phyloP scores from a whole-genome alignment of 1,140 invertebrate genomes.

The Lutraria rhynchaena region DNA sequence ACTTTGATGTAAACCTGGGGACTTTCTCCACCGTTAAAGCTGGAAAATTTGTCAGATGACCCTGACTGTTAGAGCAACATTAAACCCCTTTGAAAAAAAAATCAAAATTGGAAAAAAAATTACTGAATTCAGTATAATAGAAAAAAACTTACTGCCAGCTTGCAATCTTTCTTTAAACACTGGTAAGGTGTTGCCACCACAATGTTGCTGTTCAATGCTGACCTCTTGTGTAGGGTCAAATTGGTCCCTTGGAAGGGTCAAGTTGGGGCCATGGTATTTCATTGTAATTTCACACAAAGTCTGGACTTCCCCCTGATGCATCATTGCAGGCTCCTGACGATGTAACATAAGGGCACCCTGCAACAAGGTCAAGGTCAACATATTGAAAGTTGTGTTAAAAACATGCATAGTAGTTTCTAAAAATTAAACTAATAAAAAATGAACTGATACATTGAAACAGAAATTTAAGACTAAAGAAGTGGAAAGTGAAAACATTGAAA shows the following conservation, averaged over 20 bases:
- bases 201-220: constrained; percentile 81
- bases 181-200: constrained; percentile 82
- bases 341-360: constrained; percentile 67
- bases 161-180: constrained; percentile 79
- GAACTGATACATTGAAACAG: no score
- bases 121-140: background rate
- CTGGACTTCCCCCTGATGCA: constrained; percentile 73
- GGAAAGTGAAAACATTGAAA: no score
- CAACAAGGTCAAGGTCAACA: constrained; percentile 1
- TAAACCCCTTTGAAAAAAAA: no score
- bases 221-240: constrained; percentile 78
- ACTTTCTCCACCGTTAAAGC: no score
- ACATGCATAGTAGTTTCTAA: no score
- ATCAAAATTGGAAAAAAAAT: no score
- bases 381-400: no score
- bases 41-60: no score
- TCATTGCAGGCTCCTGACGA: constrained; percentile 72
- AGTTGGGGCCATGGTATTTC: constrained; percentile 78
- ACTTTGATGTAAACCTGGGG: no score
- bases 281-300: constrained; percentile 78
- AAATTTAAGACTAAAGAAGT: no score
- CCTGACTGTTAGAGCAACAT: no score
- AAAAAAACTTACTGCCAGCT: constrained; percentile 74
- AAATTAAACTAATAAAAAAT: no score
- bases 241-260: constrained; percentile 75